phyloP scores from a whole-genome alignment of 2,113 vertebrate genomes.

The Climacteris rufus region DNA sequence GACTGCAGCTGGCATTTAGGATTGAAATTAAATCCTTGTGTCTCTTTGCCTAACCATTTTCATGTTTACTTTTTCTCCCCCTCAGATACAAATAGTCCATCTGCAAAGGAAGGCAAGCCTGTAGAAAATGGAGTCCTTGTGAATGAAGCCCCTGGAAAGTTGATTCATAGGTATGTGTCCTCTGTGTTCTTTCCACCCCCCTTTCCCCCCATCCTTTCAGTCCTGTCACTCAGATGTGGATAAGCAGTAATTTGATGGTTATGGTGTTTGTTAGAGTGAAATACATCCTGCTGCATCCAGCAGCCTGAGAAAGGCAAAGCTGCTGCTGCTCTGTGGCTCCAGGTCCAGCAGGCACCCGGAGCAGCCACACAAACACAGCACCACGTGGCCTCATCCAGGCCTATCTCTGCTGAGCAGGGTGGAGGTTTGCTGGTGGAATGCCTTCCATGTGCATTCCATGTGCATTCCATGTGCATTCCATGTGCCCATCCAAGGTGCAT shows the following conservation, averaged over 20 bases:
- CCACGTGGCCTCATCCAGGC: not conserved
- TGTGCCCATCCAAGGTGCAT: not conserved
- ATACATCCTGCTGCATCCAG: rapidly evolving
- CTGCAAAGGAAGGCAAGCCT: slow-evolving; percentile 67
- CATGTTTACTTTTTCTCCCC: not conserved
- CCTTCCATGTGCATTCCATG: rapidly evolving
- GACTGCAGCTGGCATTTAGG: not conserved
- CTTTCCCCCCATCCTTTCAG: not conserved
- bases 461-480: rapidly evolving
- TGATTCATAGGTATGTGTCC: slow-evolving; percentile 64
- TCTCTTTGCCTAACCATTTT: not conserved
- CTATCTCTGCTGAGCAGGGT: not conserved
- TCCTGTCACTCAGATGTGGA: not conserved
- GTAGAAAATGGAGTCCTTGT: slow-evolving; percentile 78
- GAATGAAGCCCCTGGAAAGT: slow-evolving; percentile 24
- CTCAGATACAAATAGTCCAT: slow-evolving; percentile 40
- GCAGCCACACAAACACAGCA: not conserved
- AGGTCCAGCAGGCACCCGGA: not conserved
- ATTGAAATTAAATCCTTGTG: not conserved
- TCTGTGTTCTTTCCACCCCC: not conserved
- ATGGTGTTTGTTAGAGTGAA: not conserved
- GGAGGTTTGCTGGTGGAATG: not conserved
- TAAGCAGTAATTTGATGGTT: not conserved
- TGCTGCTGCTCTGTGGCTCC: not conserved
- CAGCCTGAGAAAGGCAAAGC: not conserved